Percentiles rank a stretch among this genome's conserved stretches.
phyloP scores from a whole-genome alignment of 2,888 invertebrate species.

The Drosophila fulvimacula region DNA sequence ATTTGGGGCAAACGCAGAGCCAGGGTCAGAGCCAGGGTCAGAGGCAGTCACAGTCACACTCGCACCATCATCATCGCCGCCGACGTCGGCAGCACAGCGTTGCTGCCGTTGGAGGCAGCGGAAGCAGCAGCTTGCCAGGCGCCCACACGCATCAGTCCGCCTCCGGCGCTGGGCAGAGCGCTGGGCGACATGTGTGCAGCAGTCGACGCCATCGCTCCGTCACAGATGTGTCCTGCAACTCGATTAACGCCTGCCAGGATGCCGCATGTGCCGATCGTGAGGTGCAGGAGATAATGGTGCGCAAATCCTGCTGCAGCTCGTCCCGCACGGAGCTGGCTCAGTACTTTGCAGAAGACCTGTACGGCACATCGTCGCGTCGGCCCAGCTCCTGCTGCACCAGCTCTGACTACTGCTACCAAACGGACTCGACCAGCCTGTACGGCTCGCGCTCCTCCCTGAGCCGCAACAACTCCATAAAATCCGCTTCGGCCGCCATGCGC shows the following conservation, averaged over 20 bases:
- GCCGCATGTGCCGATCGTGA: conserved; percentile 82
- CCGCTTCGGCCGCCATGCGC: conserved; percentile 82
- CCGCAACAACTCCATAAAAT: conserved; percentile 84
- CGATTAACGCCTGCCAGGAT: conserved; percentile 81
- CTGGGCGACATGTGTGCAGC: conserved; percentile 66
- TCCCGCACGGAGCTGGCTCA: conserved; percentile 84
- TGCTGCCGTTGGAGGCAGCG: conserved; percentile 67
- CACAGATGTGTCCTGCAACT: conserved; percentile 83
- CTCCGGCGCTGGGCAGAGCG: conserved; percentile 31
- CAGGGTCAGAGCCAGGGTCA: conserved; percentile 16
- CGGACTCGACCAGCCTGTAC: conserved; percentile 84
- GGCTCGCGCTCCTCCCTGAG: conserved; percentile 84
- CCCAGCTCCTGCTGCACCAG: conserved; percentile 85
- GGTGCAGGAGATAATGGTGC: conserved; percentile 83
- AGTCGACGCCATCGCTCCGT: conserved; percentile 83
- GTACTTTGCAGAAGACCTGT: conserved; percentile 84
- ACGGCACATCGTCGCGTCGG: conserved; percentile 82
- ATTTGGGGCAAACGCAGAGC: conserved; percentile 33
- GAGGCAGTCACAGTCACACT: conserved; percentile 48
- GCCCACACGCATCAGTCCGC: conserved; percentile 64
- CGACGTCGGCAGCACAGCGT: conserved; percentile 62
- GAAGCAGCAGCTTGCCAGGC: conserved; percentile 74
- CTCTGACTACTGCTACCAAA: conserved; percentile 85
- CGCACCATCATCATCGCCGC: conserved; percentile 72
- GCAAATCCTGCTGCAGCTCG: conserved; percentile 80